These are phyloP conservation scores for Athene cunicularia DNA, from an alignment of 2,113 vertebrate species.

Conservation along the genomic window DNA sequence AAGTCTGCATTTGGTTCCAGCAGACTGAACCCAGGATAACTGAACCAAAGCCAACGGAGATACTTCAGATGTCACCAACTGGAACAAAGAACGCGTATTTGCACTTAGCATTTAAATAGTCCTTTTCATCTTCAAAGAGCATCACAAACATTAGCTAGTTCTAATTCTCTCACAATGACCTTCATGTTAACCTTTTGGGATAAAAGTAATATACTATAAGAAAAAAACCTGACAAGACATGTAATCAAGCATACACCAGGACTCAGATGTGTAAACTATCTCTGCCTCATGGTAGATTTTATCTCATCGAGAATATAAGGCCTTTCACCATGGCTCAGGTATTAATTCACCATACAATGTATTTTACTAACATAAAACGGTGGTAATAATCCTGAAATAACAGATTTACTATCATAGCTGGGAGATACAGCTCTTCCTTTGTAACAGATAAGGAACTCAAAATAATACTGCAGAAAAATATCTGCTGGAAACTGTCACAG, in stretches of 20 bases:
- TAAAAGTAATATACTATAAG: not conserved
- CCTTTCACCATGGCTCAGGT: not conserved
- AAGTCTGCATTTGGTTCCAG: constrained; percentile 7
- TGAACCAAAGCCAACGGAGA: not conserved
- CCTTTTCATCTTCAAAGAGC: constrained; percentile 54
- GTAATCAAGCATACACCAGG: not conserved
- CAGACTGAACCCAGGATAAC: not conserved
- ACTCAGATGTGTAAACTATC: not conserved
- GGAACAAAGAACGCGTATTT: constrained; percentile 6
- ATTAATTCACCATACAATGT: not conserved
- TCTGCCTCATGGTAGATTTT: not conserved
- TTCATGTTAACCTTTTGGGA: not conserved
- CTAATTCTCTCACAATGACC: not conserved
- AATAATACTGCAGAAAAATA: not conserved
- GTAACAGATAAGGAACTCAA: not conserved
- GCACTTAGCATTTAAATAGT: constrained; percentile 42
- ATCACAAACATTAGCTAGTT: constrained; percentile 19
- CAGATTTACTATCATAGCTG: not conserved
- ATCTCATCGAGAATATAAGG: not conserved
- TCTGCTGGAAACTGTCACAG: not conserved
- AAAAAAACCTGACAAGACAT: not conserved
- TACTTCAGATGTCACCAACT: not conserved
- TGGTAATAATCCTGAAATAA: not conserved
- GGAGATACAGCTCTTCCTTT: not conserved
- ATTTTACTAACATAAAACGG: not conserved